Percentiles rank a stretch among this genome's conserved stretches.
phyloP scores from a whole-genome alignment of 2,888 invertebrate genomes.

The Lasioglossum marginatum region DNA sequence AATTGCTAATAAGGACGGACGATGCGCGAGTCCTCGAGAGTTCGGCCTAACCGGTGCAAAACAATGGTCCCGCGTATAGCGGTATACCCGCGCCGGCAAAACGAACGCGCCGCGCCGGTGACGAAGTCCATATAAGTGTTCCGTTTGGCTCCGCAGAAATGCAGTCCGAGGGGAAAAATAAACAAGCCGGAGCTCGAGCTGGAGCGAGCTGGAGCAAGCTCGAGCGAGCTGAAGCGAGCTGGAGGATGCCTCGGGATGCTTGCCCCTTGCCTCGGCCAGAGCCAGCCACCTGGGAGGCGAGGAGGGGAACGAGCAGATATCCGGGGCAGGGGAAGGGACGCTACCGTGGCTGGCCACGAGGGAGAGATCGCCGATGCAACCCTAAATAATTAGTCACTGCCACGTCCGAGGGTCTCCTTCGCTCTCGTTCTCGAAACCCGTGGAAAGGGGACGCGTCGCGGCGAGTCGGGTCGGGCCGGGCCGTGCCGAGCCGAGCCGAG shows the following conservation, averaged over 20 bases:
- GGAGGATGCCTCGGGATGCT: slow-evolving; percentile 53
- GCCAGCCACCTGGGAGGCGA: slow-evolving; percentile 9
- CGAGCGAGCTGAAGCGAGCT: slow-evolving; percentile 10
- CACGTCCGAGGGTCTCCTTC: slow-evolving; percentile 73
- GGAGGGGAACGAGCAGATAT: slow-evolving; percentile 41
- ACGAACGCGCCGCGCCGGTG: slow-evolving; percentile 80
- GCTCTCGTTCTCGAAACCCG: slow-evolving; percentile 24
- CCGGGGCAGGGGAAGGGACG: slow-evolving; percentile 32
- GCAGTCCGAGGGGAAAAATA: slow-evolving; percentile 81
- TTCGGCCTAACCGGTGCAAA: slow-evolving; percentile 81
- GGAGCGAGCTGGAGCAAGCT: slow-evolving; percentile 14
- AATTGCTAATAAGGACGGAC: slow-evolving; percentile 83
- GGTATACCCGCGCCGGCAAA: slow-evolving; percentile 81
- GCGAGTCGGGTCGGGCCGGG: background rate
- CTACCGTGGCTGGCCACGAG: slow-evolving; percentile 48
- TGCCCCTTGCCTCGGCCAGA: slow-evolving; percentile 22
- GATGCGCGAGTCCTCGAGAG: slow-evolving; percentile 73
- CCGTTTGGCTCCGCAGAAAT: slow-evolving; percentile 83
- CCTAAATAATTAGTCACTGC: slow-evolving; percentile 84
- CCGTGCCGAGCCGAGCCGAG: background rate
- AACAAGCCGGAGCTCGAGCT: slow-evolving; percentile 68
- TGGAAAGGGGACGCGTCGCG: slow-evolving; percentile 44
- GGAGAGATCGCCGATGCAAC: slow-evolving; percentile 75
- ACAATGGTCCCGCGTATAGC: slow-evolving; percentile 82
- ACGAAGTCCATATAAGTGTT: slow-evolving; percentile 84